phyloP scores from a whole-genome alignment of 1,140 invertebrate genomes.

The Heterodera carotae region DNA sequence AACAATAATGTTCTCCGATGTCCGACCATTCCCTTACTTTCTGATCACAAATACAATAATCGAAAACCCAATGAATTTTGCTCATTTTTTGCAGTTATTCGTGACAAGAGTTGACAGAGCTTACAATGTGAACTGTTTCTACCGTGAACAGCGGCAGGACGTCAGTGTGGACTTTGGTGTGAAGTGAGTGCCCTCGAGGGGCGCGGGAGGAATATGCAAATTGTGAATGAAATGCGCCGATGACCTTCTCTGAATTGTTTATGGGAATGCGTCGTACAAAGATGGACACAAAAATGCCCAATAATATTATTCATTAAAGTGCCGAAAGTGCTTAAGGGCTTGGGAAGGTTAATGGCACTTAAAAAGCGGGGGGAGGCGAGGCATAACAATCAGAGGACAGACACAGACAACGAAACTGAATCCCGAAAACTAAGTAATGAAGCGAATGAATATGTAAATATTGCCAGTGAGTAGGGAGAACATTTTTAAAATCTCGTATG shows the following conservation, averaged over 20 bases:
- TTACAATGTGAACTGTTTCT: conserved; percentile 64
- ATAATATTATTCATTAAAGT: conserved; percentile 3
- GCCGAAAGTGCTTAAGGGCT: not conserved
- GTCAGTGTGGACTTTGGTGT: conserved; percentile 56
- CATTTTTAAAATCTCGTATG: no score
- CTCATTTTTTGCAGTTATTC: conserved; percentile 51
- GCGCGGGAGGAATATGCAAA: not conserved
- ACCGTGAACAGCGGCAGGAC: conserved; percentile 55
- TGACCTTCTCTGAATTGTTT: conserved; percentile 3
- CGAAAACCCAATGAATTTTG: not conserved
- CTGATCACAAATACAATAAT: no score
- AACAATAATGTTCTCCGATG: no score
- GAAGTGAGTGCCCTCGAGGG: conserved; percentile 43
- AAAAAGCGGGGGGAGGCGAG: not conserved
- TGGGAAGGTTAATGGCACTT: not conserved
- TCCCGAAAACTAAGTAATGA: no score
- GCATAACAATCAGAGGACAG: no score
- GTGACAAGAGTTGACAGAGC: conserved; percentile 62
- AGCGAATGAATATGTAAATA: no score
- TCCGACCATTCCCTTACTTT: no score
- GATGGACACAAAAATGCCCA: not conserved
- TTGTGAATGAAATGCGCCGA: not conserved
- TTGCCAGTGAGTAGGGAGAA: no score
- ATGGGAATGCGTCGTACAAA: not conserved
- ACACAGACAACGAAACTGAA: no score